These are phyloP conservation scores for Chrysodeixis includens DNA, from an alignment of 2,888 invertebrate species.

Conservation along the genomic window DNA sequence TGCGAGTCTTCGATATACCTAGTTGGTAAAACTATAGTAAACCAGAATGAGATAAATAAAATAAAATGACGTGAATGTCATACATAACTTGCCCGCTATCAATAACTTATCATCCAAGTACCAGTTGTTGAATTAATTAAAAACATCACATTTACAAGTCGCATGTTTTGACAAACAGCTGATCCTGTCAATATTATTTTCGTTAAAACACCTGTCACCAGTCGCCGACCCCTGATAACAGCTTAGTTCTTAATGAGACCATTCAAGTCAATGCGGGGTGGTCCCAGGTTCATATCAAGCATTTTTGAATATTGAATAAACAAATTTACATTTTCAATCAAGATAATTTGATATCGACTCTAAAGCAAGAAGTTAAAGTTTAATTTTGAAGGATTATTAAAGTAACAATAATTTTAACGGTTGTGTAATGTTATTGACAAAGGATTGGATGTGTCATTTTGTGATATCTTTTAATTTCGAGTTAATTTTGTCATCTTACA, in stretches of 20 bases:
- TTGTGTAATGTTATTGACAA: slow-evolving; percentile 58
- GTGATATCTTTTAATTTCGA: slow-evolving; percentile 59
- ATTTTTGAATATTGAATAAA: slow-evolving; percentile 47
- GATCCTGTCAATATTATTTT: slow-evolving; percentile 22
- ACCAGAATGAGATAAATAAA: not conserved
- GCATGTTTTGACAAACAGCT: slow-evolving; percentile 22
- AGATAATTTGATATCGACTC: not conserved
- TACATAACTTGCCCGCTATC: not conserved
- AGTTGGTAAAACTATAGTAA: too few relatives aligned
- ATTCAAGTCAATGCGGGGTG: slow-evolving; percentile 66
- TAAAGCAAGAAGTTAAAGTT: not conserved
- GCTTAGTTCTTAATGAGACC: slow-evolving; percentile 63
- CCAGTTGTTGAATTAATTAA: not conserved
- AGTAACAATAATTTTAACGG: not conserved
- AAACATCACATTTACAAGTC: not conserved
- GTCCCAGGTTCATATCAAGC: slow-evolving; percentile 70
- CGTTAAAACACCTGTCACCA: slow-evolving; percentile 67
- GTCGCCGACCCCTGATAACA: slow-evolving; percentile 60
- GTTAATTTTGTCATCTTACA: slow-evolving; percentile 38
- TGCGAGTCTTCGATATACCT: too few relatives aligned
- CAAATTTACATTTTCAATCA: slow-evolving; percentile 13
- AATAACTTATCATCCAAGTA: not conserved
- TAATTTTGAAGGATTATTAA: not conserved
- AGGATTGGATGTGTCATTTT: slow-evolving; percentile 71
- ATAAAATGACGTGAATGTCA: not conserved